Base-by-base conservation (phyloP, 2,888 invertebrate genomes). In the Drosophila conformis region DNA sequence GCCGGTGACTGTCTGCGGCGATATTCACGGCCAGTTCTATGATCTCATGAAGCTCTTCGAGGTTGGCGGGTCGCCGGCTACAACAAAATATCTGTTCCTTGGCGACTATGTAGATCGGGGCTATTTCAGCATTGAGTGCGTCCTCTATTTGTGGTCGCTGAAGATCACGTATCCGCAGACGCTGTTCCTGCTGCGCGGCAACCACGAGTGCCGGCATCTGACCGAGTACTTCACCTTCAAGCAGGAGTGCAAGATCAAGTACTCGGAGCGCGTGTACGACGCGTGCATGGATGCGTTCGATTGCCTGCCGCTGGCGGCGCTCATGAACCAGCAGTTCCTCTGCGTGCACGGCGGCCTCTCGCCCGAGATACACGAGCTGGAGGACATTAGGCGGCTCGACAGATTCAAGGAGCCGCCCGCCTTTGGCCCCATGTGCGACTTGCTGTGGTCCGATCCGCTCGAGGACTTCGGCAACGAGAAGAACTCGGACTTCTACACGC, bases 201-300 rank as follows among this genome's bases (percentile, higher is more conserved):
- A 99, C 94, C 99, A 99, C 94, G 99, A 99, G 95, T 99, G 99
- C 95, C 97, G 99, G 94, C 99, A 99, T 95, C 96, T 99, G 94
- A 99, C 99, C 94, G 99, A 99, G 95, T 99, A 99, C 95, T 99
- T 99, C 95, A 99, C 99, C 92, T 99, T 99, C 95, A 99, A 99
- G 95, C 99, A 99, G 95, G 99, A 99, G 96, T 99, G 99, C 97
- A 97, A 97, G 95, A 99, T 99, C 94, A 99, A 99, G 95, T 99
- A 99, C 96, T 99, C 99, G 92, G 99, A 99, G 94, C 96, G 97
- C 93, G 99, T 99, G 90, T 99, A 99, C 94, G 99, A 99, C 94
- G 98, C 99, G 90, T 99, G 99, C 95, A 99, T 99, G 99, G 99
- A 99, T 92, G 99, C 99, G 83, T 99, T 99, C 94, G 99, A 99